Base-by-base conservation (phyloP, 2,113 vertebrate species). In the Paracanthobrama guichenoti region DNA sequence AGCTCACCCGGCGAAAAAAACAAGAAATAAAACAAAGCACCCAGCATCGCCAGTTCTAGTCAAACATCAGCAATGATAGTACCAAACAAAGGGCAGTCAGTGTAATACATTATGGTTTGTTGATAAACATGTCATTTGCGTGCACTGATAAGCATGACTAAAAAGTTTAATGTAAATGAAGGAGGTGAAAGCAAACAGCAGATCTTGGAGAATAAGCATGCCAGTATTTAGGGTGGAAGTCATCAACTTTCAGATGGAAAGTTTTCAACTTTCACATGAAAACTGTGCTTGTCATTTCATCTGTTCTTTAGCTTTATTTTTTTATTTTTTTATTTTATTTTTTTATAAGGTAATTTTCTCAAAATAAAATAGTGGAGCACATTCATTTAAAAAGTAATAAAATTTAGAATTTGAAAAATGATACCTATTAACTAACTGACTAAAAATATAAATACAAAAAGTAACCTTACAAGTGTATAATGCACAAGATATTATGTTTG, bases 51-150 rank as follows among this genome's bases (percentile, higher is more conserved):
- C 22, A 79, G 35, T 46, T n/a, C 57, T 62, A 62, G 22, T 26
- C 35, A 46, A 62, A 75, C 59, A 42, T 31, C n/a, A 62, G 57
- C 26, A 80, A 71, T 31, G 35, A 79, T 28, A 69, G 22, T 55
- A n/a, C 9, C 2, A 62, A 79, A 83, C 44, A 46, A 71, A 71
- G 35, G 22, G 4, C 4, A 72, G 26, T 79, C 7, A 57, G 18
- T 67, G 69, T 8, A 26, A 72, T 26, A 22, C 6, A 12, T 39
- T 46, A 42, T 44, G 26, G 24, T 83, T 75, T 75, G 81, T 60
- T 66, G 14, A 74, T 42, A 80, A 84, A 55, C 0, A 28, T 1
- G 10, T 73, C 26, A 74, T 78, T 24, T 77, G 74, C 3, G 18
- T 42, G 72, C 62, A 81, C 28, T 18, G 64, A 10, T 7, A 48